Evolutionary conservation across 1,140 invertebrate species (phyloP), one percentile per base, ranked within the genome.

Genomic region (Pectinophora gossypiella): DNA sequence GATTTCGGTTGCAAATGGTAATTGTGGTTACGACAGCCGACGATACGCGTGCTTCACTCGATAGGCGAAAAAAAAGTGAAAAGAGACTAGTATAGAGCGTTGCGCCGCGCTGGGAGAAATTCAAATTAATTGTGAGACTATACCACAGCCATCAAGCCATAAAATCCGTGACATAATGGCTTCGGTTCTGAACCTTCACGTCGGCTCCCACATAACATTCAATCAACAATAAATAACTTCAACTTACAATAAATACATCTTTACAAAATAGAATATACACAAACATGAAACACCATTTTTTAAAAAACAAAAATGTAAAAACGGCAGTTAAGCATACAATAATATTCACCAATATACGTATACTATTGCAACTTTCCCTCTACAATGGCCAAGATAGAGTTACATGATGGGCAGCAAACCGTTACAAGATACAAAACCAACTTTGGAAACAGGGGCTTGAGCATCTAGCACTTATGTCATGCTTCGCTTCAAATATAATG

Each of bases 41-140:
- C 49, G 54, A 65, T 49, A 70, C 82, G 82, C 74, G 72, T 76
- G 74, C 59, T 59, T 69, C 48, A 58, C 59, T 62, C 54, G 64
- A 63, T 68, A 64, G 68, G 58, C 67, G 73, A 78, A 86, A 86
- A 83, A 83, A 86, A 86, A 86, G 83, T 84, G 83, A 86, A 86
- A 85, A 79, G 67, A 68, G 48, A 61, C 61, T 52, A 43, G 61
- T 64, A 27, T 68, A 61, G 54, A 50, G 52, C 49, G 64, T 65
- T 58, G 54, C 69, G 70, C 71, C 56, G 63, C 62, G 69, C 61
- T 68, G 64, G 63, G 80, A 77, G 82, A 85, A 81, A 82, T 71
- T 74, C 40, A 62, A 59, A 68, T 63, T 55, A 52, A 59, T 56
- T 50, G 54, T 49, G 55, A 27, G 12, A 27, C 23, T 5, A 27